phyloP scores from a whole-genome alignment of 2,113 vertebrate genomes.

The Tichodroma muraria region DNA sequence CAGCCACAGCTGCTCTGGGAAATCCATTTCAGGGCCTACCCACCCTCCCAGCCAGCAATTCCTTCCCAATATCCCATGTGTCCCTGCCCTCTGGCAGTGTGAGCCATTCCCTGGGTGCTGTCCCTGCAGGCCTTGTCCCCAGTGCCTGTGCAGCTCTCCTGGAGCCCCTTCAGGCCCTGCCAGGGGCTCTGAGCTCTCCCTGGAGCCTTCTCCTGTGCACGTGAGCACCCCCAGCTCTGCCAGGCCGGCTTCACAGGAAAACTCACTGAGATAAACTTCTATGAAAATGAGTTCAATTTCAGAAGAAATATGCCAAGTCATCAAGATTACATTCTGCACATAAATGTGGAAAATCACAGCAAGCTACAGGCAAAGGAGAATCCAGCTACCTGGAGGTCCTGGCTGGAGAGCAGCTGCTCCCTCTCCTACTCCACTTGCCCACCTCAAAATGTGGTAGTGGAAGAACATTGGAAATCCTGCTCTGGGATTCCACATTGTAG shows the following conservation, averaged over 20 bases:
- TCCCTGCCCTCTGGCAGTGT: rapidly evolving
- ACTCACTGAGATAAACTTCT: not conserved
- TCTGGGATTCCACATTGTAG: not conserved
- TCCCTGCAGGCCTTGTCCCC: not conserved
- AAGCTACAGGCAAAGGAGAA: not conserved
- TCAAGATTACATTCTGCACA: not conserved
- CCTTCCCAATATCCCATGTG: rapidly evolving
- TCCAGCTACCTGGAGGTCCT: not conserved
- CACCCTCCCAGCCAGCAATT: rapidly evolving
- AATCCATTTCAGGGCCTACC: not conserved
- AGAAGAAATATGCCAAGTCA: not conserved
- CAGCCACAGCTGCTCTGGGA: not conserved
- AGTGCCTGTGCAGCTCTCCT: not conserved
- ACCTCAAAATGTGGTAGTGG: not conserved
- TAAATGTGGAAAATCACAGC: not conserved
- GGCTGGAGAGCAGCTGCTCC: not conserved
- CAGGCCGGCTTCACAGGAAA: not conserved
- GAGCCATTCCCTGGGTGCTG: not conserved
- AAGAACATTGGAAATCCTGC: not conserved
- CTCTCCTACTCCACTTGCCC: not conserved
- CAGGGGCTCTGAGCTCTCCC: not conserved
- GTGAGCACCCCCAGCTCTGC: rapidly evolving
- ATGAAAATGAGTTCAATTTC: not conserved
- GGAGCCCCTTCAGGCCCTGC: not conserved
- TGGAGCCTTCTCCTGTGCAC: not conserved